These are phyloP conservation scores for Pseudoatta argentina DNA, from an alignment of 1,140 invertebrate genomes.

Conservation along the genomic window DNA sequence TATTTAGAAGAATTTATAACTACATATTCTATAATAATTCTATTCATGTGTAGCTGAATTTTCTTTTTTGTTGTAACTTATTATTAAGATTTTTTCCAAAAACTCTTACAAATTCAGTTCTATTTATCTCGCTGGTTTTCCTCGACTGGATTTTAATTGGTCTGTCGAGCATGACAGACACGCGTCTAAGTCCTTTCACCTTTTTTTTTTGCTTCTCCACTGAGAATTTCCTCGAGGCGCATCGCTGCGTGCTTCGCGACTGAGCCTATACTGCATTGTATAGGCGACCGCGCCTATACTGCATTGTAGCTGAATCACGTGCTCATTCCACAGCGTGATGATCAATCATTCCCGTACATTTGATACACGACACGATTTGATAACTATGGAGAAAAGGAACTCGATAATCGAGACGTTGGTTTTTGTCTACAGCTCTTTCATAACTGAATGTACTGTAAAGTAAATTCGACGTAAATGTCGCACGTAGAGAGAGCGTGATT, in stretches of 20 bases:
- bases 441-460: neutral
- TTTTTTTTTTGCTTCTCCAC: constrained; percentile 24
- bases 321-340: constrained; percentile 44
- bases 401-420: neutral
- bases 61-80: neutral
- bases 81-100: neutral
- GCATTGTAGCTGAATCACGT: constrained; percentile 33
- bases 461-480: neutral
- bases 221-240: constrained; percentile 44
- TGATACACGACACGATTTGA: neutral
- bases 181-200: constrained; percentile 2
- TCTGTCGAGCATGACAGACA: neutral
- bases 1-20: neutral
- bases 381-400: constrained; percentile 4
- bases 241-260: constrained; percentile 38
- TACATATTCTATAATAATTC: neutral
- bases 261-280: constrained; percentile 33
- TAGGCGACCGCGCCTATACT: constrained; percentile 42
- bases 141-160: constrained; percentile 6
- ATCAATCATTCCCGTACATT: constrained; percentile 46
- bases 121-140: constrained; percentile 3
- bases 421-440: neutral
- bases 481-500: neutral
- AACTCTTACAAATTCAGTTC: neutral
- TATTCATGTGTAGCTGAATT: neutral